Base-by-base conservation (phyloP, 2,888 invertebrate species). In the Rugalucina vietnamica region DNA sequence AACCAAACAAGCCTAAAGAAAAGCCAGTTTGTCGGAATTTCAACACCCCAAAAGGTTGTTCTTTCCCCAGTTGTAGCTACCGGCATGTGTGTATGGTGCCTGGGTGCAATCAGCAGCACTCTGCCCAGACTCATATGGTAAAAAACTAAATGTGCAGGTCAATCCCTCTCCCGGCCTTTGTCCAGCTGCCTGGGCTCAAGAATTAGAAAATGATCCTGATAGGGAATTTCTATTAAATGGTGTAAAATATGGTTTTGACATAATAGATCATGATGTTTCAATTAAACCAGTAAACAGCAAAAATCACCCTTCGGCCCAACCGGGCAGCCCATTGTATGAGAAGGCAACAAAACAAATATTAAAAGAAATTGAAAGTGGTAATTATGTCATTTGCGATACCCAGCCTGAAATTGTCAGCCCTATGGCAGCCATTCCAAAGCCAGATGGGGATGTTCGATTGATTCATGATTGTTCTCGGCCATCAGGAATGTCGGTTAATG, bases 161-260 rank as follows among this genome's bases (percentile, higher is more conserved):
- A 27, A 60, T 27, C 76, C 76, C 24, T 36, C n/a, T 21, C 32
- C 24, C 18, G 57, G 57, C 37, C 37, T 60, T 21, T 57, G 36
- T 36, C 18, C 37, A 14, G 36, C 49, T 37, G 65, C 76, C 39
- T 76, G 76, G 76, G 60, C 54, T 18, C 36, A 57, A 21, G 76
- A 76, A 36, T 36, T 76, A 69, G 12, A 49, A 69, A 18, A 77
- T 54, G 77, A 77, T 27, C 0, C 27, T 29, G 54, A 77, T 50
- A 70, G 21, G n/a, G n/a, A 1, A 39, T 77, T 77, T 50, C 36
- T 77, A 21, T 32, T 77, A 32, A 29, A 29, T 69, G 77, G 77
- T 21, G 69, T 77, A 27, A 29, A 69, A 69, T 69, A 77, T 34
- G 77, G 77, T 0, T 77, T 77, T 77, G 70, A 77, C 60, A 77